These are phyloP conservation scores for Hyalella azteca DNA, from an alignment of 2,888 invertebrate species.

Conservation along the genomic window DNA sequence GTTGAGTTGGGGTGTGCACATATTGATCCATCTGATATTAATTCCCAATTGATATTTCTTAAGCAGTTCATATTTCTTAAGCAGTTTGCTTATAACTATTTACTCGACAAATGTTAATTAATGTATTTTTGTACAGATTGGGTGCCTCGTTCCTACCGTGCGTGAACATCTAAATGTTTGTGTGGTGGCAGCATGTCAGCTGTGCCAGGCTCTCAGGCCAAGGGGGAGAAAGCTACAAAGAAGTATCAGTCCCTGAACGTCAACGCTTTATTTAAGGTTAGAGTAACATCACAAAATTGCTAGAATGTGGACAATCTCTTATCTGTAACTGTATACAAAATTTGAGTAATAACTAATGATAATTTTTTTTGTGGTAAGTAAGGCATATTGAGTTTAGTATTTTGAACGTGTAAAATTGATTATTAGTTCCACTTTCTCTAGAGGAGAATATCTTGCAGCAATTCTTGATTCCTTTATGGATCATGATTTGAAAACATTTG, in stretches of 20 bases:
- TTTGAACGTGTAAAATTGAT: no score
- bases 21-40: no score
- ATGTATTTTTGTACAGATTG: slow-evolving; percentile 45
- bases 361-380: no score
- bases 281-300: slow-evolving; percentile 65
- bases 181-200: slow-evolving; percentile 59
- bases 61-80: no score
- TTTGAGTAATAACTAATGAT: not conserved
- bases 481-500: no score
- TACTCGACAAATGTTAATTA: not conserved
- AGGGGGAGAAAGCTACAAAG: slow-evolving; percentile 82
- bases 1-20: no score
- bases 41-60: no score
- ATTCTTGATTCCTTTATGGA: no score
- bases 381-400: no score
- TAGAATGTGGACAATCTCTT: not conserved
- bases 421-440: no score
- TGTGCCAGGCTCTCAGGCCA: slow-evolving; percentile 60
- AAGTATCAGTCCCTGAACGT: slow-evolving; percentile 97
- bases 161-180: slow-evolving; percentile 58
- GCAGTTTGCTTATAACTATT: not conserved
- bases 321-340: not conserved
- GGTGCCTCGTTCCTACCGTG: slow-evolving; percentile 59
- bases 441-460: no score
- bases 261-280: slow-evolving; percentile 92